Evolutionary conservation across 2,113 vertebrate genomes (phyloP), one percentile per base, ranked within the genome.

Genomic region (Xiphophorus maculatus): DNA sequence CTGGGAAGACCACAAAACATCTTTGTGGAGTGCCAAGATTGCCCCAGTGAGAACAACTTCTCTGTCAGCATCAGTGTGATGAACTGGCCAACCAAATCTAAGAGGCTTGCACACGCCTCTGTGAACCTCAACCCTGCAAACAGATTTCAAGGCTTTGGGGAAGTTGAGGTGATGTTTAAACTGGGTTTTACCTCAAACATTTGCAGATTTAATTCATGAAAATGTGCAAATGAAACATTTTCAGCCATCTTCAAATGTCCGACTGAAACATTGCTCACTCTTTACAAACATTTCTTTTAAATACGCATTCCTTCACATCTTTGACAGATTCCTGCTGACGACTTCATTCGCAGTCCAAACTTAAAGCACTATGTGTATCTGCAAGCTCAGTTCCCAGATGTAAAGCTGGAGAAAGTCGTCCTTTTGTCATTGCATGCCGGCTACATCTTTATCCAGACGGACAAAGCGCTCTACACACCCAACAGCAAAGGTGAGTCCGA

Each of bases 391-490:
- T 90, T 91, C 37, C 85, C 86, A n/a, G 66, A 63, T 27, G 42
- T 40, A 4, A 9, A 40, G 1, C 69, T 94, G 84, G 90, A 93
- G 79, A 92, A 89, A 68, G 48, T 86, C 10, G 85, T 93, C 27
- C 37, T 94, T 44, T 80, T 94, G 61, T 90, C 90, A 19, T 92
- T 92, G 65, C 90, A 93, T 71, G 83, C 87, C 11, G 91, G 92
- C 4, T 90, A 93, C 77, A 88, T 94, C 35, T 93, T 93, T 71
- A 85, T 93, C 63, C 93, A 93, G 76, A 94, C 93, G 0, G 93
- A 94, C 79, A 93, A 93, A 64, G 86, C 90, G 30, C 84, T 94
- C 30, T 94, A 94, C 78, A 93, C 91, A 13, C 93, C 92, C 25
- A 66, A 80, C 19, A 89, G 69, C 61, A 87, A 14, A 42, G 92